These are phyloP conservation scores for Aeoliscus strigatus DNA, from an alignment of 2,797 vertebrate genomes.

Conservation along the genomic window DNA sequence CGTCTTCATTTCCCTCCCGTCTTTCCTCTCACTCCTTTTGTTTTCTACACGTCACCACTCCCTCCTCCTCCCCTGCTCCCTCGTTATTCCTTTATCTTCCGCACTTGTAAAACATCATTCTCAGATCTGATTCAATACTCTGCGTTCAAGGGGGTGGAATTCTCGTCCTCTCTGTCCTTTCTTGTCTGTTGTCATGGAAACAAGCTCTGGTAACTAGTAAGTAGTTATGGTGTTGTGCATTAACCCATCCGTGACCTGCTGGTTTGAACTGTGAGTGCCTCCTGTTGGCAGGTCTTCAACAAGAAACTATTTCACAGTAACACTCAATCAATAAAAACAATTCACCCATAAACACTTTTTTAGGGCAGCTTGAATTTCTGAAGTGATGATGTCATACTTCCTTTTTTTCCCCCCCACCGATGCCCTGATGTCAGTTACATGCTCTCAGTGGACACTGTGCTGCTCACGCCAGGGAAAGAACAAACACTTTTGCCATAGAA, in stretches of 20 bases:
- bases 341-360: too few relatives aligned
- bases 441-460: too few relatives aligned
- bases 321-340: too few relatives aligned
- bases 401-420: too few relatives aligned
- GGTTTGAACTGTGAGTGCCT: constrained; percentile 56
- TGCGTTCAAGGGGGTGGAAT: constrained; percentile 31
- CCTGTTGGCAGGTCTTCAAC: constrained; percentile 45
- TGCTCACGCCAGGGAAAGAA: too few relatives aligned
- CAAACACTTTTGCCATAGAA: too few relatives aligned
- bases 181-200: constrained; percentile 95
- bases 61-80: constrained; percentile 14
- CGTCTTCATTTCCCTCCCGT: too few relatives aligned
- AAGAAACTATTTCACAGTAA: too few relatives aligned
- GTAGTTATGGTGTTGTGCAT: constrained; percentile 44
- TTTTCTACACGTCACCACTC: constrained; percentile 24
- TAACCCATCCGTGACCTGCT: constrained; percentile 47
- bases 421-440: too few relatives aligned
- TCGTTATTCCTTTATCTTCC: constrained; percentile 31
- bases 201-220: constrained; percentile 78
- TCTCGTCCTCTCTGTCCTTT: constrained; percentile 35
- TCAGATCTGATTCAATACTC: constrained; percentile 48
- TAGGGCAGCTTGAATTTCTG: too few relatives aligned
- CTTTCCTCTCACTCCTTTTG: constrained; percentile 25
- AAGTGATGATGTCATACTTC: too few relatives aligned
- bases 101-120: constrained; percentile 39